Evolutionary conservation across 2,797 vertebrate genomes (phyloP), one percentile per base, ranked within the genome.

Genomic region (Halcyon badia): DNA sequence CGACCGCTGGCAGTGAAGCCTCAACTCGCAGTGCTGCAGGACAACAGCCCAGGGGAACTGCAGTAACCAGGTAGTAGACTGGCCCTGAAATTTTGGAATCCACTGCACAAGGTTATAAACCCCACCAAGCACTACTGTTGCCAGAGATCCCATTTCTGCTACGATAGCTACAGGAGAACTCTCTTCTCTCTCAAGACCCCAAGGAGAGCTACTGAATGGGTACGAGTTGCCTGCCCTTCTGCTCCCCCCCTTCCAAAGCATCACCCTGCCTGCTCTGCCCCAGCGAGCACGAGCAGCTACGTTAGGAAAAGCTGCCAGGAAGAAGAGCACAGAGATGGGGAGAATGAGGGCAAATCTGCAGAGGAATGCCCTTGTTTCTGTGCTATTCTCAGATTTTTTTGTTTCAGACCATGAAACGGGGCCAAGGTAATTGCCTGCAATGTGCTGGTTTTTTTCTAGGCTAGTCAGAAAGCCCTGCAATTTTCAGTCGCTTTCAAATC

Each of bases 201-300:
- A 8, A 5, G 44, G 6, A 54, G n/a, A 72, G 37, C 76, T 46
- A 15, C 48, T 10, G 39, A 9, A 30, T 9, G 42, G 46, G 51
- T 0, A 1, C 25, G 12, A 18, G 4, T 3, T 17, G 19, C 39
- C 48, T 11, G 26, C 49, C 11, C 46, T n/a, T 9, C 20, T 31
- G 5, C 58, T 75, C 35, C n/a, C 21, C 33, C 39, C 30, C 33
- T 61, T 28, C 51, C 62, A 65, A 48, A 26, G 24, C 12, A 8
- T 11, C 26, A 52, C 3, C 51, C 15, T 6, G 25, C 28, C 54
- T 13, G 28, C 39, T 60, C 42, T 16, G 33, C 17, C 37, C 69
- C 37, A 62, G 65, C 57, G 44, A 66, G 7, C 26, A 8, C 0
- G 0, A 37, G 41, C 26, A 49, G 48, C 56, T 68, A 16, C 0